Conservation (phyloP, 2,888 invertebrate genomes). For the Strigamia maritima region DNA sequence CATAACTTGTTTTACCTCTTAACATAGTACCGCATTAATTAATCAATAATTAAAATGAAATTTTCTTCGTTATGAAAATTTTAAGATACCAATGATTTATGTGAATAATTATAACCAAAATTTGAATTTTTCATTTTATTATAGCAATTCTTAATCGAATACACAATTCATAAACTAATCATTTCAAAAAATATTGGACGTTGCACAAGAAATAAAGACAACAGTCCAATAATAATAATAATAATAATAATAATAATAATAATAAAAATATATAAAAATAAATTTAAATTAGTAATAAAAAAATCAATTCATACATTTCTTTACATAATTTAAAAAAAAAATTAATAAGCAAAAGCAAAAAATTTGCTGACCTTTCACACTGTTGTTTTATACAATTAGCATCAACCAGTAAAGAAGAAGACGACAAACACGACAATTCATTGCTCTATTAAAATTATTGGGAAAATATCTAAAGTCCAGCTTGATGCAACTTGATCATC, state of each 20-base stretch:
- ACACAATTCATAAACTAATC: background rate
- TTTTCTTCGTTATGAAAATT: background rate
- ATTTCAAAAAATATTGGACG: background rate
- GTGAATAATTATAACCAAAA: background rate
- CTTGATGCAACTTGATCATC: background rate
- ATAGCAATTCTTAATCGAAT: background rate
- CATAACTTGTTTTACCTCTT: too few relatives aligned
- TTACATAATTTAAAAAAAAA: background rate
- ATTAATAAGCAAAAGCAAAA: background rate
- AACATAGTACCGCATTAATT: too few relatives aligned
- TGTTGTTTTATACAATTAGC: background rate
- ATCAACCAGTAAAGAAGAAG: slow-evolving; percentile 15
- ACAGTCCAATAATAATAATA: background rate
- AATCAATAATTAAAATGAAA: background rate
- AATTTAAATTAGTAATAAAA: background rate
- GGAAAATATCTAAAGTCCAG: background rate
- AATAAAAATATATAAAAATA: too few relatives aligned
- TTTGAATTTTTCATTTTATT: background rate
- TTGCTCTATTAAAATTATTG: background rate
- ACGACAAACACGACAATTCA: background rate
- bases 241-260: too few relatives aligned
- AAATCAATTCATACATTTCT: background rate
- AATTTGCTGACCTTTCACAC: slow-evolving; percentile 5
- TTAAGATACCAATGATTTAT: background rate
- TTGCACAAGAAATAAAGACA: background rate